Evolutionary conservation across 1,140 invertebrate genomes (phyloP).

Genomic region (Potamilus streckersoni): DNA sequence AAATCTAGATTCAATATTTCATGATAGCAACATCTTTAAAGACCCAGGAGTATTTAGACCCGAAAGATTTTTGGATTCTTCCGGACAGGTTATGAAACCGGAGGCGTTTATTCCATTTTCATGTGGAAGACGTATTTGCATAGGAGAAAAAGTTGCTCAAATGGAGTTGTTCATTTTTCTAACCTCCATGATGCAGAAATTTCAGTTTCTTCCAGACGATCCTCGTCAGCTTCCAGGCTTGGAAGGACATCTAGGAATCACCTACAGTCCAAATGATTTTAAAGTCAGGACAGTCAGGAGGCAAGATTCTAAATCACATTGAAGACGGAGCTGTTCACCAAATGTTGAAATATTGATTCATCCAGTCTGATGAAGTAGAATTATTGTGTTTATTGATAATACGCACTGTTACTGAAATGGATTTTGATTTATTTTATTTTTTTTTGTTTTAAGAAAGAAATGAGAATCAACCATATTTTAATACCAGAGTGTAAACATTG

Average conservation of each 20-base stretch:
- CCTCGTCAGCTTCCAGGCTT: background rate
- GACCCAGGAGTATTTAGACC: conserved; percentile 29
- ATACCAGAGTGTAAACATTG: too few relatives aligned
- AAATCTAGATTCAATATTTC: conserved; percentile 19
- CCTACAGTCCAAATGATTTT: conserved; percentile 25
- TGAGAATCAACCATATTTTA: too few relatives aligned
- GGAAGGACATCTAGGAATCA: conserved; percentile 28
- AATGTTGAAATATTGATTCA: too few relatives aligned
- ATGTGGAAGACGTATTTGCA: background rate
- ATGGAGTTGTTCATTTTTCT: conserved; percentile 46
- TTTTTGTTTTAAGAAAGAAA: too few relatives aligned
- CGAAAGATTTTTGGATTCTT: conserved; percentile 26
- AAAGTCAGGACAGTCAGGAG: too few relatives aligned
- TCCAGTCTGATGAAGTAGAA: too few relatives aligned
- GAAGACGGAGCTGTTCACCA: too few relatives aligned
- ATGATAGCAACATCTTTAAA: conserved; percentile 17
- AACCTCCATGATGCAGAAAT: conserved; percentile 37
- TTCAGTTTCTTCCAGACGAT: conserved; percentile 16
- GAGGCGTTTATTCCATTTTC: conserved; percentile 26
- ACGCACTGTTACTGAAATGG: too few relatives aligned
- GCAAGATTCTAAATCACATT: too few relatives aligned
- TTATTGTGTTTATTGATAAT: too few relatives aligned
- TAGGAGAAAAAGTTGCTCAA: conserved; percentile 40
- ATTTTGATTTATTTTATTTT: too few relatives aligned
- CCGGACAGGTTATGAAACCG: conserved; percentile 3